Conservation (phyloP, 1,140 invertebrate genomes). For the Daktulosphaira vitifoliae region DNA sequence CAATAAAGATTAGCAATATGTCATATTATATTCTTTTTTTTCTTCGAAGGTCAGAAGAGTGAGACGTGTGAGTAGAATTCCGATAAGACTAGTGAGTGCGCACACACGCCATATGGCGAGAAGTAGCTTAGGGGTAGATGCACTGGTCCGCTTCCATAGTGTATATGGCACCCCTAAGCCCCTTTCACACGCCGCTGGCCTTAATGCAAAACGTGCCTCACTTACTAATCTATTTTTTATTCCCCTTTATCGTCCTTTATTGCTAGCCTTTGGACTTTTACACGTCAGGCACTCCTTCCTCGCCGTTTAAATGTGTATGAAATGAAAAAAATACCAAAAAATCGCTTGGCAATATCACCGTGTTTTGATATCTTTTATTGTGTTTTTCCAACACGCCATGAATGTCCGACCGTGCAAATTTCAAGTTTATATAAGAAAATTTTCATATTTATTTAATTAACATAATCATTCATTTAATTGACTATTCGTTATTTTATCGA, state of each 20-base stretch:
- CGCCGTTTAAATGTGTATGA: constrained; percentile 17
- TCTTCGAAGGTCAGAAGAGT: constrained; percentile 9
- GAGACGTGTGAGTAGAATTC: constrained; percentile 20
- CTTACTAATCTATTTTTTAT: constrained; percentile 32
- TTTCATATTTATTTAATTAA: too few relatives aligned
- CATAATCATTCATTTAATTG: too few relatives aligned
- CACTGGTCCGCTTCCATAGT: neutral
- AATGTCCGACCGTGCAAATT: too few relatives aligned
- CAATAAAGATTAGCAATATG: constrained; percentile 28
- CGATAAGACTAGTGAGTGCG: constrained; percentile 8
- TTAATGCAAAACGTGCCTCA: constrained; percentile 24
- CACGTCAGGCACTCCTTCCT: constrained; percentile 7
- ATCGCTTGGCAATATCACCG: constrained; percentile 19
- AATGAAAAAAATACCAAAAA: constrained; percentile 24
- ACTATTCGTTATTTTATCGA: too few relatives aligned
- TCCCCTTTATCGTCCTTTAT: constrained; percentile 31
- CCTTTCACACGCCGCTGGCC: neutral
- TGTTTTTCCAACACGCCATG: too few relatives aligned
- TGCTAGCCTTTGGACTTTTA: constrained; percentile 26
- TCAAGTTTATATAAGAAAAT: too few relatives aligned
- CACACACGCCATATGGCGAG: constrained; percentile 17
- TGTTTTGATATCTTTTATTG: constrained; percentile 3
- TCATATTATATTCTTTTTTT: constrained; percentile 13
- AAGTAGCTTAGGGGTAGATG: constrained; percentile 25
- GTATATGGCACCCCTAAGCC: neutral